A percentile compares a stretch with the other conserved stretches of the same genome.
phyloP scores from a whole-genome alignment of 2,888 invertebrate genomes.

The Liopterus haemorrhoidalis region DNA sequence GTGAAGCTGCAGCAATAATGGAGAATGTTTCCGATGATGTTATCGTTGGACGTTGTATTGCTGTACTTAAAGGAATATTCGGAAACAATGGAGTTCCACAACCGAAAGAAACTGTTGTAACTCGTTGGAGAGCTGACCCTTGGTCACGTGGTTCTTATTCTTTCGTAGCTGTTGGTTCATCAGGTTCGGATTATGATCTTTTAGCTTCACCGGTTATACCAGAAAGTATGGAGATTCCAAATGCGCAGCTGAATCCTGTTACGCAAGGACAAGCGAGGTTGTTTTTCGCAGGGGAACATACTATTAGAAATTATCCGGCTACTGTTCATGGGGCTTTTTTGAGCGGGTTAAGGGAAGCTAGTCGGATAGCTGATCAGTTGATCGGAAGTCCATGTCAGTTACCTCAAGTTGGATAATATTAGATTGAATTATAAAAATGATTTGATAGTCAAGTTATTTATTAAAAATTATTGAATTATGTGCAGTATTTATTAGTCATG shows the following conservation, averaged over 20 bases:
- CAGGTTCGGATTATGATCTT: constrained; percentile 94
- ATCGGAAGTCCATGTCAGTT: constrained; percentile 67
- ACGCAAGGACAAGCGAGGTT: constrained; percentile 55
- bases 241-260: constrained; percentile 40
- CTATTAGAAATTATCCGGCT: constrained; percentile 95
- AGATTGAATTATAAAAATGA: too few relatives aligned
- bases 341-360: constrained; percentile 93
- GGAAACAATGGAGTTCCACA: constrained; percentile 88
- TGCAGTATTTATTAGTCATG: too few relatives aligned
- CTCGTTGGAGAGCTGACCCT: constrained; percentile 95
- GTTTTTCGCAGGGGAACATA: constrained; percentile 88
- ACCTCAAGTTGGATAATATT: constrained; percentile 42
- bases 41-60: constrained; percentile 90
- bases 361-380: constrained; percentile 87
- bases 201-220: constrained; percentile 84
- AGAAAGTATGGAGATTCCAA: constrained; percentile 44
- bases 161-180: constrained; percentile 92
- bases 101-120: constrained; percentile 88
- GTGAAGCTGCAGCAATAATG: constrained; percentile 93
- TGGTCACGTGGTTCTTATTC: constrained; percentile 96
- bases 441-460: too few relatives aligned
- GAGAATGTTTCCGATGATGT: constrained; percentile 97
- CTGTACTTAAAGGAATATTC: constrained; percentile 87
- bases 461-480: too few relatives aligned
- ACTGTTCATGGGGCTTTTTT: constrained; percentile 98